phyloP scores from a whole-genome alignment of 2,888 invertebrate genomes.

The Xiphydria camelus region DNA sequence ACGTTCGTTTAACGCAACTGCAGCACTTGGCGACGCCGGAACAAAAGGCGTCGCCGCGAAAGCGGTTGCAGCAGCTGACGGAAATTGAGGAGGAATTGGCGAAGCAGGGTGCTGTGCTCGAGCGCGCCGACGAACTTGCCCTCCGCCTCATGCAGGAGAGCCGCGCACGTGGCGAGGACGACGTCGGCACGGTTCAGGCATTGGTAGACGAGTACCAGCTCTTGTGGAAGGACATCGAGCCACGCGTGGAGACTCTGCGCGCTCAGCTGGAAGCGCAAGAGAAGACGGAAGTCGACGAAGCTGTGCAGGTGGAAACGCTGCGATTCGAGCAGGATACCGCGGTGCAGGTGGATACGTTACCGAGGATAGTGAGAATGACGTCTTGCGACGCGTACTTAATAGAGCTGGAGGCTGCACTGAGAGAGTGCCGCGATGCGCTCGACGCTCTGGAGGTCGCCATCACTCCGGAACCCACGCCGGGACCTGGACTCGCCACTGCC shows the following conservation, averaged over 20 bases:
- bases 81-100: constrained; percentile 64
- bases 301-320: constrained; percentile 73
- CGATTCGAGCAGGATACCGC: constrained; percentile 77
- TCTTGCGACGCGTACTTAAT: constrained; percentile 81
- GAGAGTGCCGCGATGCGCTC: constrained; percentile 71
- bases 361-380: constrained; percentile 66
- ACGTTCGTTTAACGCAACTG: constrained; percentile 72
- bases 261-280: constrained; percentile 45
- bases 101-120: constrained; percentile 60
- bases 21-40: constrained; percentile 64
- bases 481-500: constrained; percentile 64
- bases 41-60: constrained; percentile 57
- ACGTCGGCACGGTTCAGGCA: constrained; percentile 62
- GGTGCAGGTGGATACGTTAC: constrained; percentile 81
- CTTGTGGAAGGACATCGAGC: constrained; percentile 66
- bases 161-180: constrained; percentile 59
- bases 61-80: constrained; percentile 58
- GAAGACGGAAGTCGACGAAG: constrained; percentile 61
- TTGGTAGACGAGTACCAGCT: constrained; percentile 70
- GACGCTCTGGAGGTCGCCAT: constrained; percentile 70
- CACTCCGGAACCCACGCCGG: constrained; percentile 63
- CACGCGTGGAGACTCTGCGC: constrained; percentile 60
- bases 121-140: constrained; percentile 66
- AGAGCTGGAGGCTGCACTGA: constrained; percentile 74
- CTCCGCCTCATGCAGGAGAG: constrained; percentile 64